A percentile compares a stretch with the other conserved stretches of the same genome.
These are phyloP conservation scores for Eristalinus aeneus DNA, from an alignment of 2,888 invertebrate species.

Conservation along the genomic window DNA sequence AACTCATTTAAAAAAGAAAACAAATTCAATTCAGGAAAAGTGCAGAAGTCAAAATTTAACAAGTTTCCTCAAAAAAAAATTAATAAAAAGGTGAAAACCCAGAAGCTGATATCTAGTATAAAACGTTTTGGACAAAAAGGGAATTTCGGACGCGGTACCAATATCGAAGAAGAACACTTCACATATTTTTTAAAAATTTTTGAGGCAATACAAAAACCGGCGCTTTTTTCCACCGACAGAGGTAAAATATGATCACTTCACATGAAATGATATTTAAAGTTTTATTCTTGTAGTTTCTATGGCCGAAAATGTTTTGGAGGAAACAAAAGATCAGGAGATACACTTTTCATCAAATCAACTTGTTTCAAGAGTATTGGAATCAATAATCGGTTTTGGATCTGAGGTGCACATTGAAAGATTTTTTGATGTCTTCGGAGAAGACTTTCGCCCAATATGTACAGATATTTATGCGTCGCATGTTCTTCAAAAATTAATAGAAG, in stretches of 20 bases:
- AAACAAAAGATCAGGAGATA: slow-evolving; percentile 87
- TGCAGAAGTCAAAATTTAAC: no score
- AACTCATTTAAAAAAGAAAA: no score
- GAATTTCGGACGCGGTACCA: slow-evolving; percentile 86
- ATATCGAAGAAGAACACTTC: slow-evolving; percentile 87
- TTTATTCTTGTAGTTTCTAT: slow-evolving; percentile 78
- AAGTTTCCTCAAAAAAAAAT: no score
- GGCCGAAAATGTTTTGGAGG: slow-evolving; percentile 88
- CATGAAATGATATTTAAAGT: not conserved
- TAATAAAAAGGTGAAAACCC: no score
- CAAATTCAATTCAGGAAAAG: no score
- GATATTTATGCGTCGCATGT: slow-evolving; percentile 92
- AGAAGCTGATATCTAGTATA: slow-evolving; percentile 83
- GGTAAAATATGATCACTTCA: slow-evolving; percentile 79
- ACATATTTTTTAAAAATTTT: slow-evolving; percentile 89
- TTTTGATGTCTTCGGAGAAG: slow-evolving; percentile 84
- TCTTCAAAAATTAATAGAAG: slow-evolving; percentile 84
- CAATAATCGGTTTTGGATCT: slow-evolving; percentile 86
- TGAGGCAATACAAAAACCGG: slow-evolving; percentile 86
- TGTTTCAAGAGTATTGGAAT: slow-evolving; percentile 89
- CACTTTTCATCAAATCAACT: slow-evolving; percentile 90
- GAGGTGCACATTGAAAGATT: slow-evolving; percentile 85
- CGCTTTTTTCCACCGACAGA: slow-evolving; percentile 87
- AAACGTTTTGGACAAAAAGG: slow-evolving; percentile 89
- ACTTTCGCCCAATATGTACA: slow-evolving; percentile 86